Evolutionary conservation across 30 jellyfish, hydroid and myxozoan genomes (phyloP).

Genomic region (Aurelia aurita complex sp. Pacific): DNA sequence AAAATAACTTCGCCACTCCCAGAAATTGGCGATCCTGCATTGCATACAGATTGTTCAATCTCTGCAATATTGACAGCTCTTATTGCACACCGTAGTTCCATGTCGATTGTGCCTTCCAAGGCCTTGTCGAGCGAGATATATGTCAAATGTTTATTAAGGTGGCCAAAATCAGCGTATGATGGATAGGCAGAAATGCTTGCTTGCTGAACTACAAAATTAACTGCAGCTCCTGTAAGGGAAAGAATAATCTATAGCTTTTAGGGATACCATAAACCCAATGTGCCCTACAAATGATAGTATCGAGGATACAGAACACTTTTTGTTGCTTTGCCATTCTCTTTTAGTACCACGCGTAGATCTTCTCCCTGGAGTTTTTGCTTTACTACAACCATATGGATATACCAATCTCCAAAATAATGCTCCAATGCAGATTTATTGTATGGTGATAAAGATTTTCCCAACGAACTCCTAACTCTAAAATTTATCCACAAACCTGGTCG

Average conservation of each 20-base stretch:
- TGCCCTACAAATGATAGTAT: too few species aligned
- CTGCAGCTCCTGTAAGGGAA: conserved; percentile 29
- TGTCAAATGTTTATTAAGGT: conserved; percentile 34
- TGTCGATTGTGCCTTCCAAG: conserved; percentile 31
- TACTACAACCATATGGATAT: too few species aligned
- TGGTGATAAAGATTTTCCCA: too few species aligned
- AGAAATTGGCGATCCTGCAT: conserved; percentile 46
- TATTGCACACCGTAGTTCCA: conserved; percentile 59
- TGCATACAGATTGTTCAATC: conserved; percentile 28
- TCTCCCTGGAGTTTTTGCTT: too few species aligned
- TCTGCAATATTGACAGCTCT: conserved; percentile 12
- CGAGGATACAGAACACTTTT: too few species aligned
- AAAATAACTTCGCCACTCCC: conserved; percentile 9
- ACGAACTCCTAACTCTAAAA: too few species aligned
- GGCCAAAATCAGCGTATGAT: conserved; percentile 21
- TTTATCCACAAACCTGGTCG: too few species aligned
- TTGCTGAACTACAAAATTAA: conserved; percentile 11
- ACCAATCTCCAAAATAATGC: too few species aligned
- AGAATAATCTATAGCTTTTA: not conserved
- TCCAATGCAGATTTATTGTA: too few species aligned
- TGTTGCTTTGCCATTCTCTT: too few species aligned
- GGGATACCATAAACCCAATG: too few species aligned
- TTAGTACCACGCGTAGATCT: too few species aligned
- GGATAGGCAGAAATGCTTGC: conserved; percentile 40
- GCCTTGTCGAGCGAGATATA: conserved; percentile 45